Conservation (phyloP, 2,888 invertebrate genomes). For the Omphaloscelis lunosa region DNA sequence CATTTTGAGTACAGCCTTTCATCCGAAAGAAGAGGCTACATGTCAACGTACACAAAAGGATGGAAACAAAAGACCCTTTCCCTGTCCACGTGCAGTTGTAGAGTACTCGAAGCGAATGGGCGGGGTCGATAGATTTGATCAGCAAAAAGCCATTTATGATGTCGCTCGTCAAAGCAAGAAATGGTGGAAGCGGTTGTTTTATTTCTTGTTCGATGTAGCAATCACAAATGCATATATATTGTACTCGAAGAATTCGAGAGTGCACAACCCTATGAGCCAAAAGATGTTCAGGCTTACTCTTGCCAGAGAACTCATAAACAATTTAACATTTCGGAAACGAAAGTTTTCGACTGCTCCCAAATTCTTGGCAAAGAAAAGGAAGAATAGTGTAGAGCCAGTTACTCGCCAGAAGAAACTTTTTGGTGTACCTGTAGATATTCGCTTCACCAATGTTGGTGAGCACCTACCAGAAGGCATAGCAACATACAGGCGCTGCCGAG, state of each 20-base stretch:
- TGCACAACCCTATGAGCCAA: no score
- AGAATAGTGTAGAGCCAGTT: constrained; percentile 7
- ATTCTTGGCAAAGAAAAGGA: no score
- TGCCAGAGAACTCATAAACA: no score
- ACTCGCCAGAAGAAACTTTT: constrained; percentile 17
- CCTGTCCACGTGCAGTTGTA: constrained; percentile 15
- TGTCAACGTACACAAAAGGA: no score
- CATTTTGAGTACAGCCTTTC: no score
- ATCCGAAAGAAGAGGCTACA: no score
- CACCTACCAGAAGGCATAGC: no score
- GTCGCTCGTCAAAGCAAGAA: constrained; percentile 12
- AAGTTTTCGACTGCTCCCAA: no score
- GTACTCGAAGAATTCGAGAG: not conserved
- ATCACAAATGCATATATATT: constrained; percentile 11
- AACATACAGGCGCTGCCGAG: not conserved
- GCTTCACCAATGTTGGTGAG: not conserved
- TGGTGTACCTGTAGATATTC: constrained; percentile 19
- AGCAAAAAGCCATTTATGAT: constrained; percentile 18
- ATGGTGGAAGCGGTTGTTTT: constrained; percentile 24
- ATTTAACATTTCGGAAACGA: no score
- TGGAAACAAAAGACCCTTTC: not conserved
- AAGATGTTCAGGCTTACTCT: no score
- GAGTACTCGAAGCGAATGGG: constrained; percentile 21
- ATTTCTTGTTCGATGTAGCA: constrained; percentile 15
- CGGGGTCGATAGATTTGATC: constrained; percentile 15